phyloP scores from a whole-genome alignment of 2,888 invertebrate genomes.

The Tetragnatha montana region DNA sequence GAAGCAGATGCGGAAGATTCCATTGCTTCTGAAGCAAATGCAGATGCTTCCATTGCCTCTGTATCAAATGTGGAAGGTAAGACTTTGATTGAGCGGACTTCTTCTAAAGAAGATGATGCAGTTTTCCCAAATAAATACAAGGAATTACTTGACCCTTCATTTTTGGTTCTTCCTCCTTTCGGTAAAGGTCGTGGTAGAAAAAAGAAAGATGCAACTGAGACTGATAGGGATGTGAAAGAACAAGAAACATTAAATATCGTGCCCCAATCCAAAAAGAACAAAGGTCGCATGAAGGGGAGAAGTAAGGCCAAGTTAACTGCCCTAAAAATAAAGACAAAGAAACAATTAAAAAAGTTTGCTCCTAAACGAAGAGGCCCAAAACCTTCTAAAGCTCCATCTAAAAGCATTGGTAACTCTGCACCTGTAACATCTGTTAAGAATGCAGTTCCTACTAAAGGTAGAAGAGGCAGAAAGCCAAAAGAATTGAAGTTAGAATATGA shows the following conservation, averaged over 20 bases:
- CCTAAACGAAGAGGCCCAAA: neutral
- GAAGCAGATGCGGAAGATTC: neutral
- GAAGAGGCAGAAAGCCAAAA: neutral
- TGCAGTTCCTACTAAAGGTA: neutral
- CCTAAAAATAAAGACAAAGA: neutral
- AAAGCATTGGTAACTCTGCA: neutral
- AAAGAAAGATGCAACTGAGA: slow-evolving; percentile 13
- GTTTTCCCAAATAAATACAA: slow-evolving; percentile 8
- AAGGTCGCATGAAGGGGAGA: neutral
- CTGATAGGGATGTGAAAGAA: neutral
- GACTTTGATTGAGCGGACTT: neutral
- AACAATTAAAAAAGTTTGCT: neutral
- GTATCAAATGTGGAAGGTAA: neutral
- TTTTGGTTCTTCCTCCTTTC: slow-evolving; percentile 24
- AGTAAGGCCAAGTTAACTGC: neutral
- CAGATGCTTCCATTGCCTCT: neutral
- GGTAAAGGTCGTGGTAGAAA: slow-evolving; percentile 47
- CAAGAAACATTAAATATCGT: neutral
- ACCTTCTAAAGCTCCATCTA: neutral
- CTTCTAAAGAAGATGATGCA: neutral
- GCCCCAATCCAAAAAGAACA: too few relatives aligned
- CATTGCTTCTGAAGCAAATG: neutral
- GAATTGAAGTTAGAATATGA: neutral
- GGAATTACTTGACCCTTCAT: slow-evolving; percentile 9
- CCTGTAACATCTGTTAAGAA: neutral